Evolutionary conservation across 2,888 invertebrate species (phyloP), one percentile per base, ranked within the genome.

Genomic region (Thymelicus lineola): DNA sequence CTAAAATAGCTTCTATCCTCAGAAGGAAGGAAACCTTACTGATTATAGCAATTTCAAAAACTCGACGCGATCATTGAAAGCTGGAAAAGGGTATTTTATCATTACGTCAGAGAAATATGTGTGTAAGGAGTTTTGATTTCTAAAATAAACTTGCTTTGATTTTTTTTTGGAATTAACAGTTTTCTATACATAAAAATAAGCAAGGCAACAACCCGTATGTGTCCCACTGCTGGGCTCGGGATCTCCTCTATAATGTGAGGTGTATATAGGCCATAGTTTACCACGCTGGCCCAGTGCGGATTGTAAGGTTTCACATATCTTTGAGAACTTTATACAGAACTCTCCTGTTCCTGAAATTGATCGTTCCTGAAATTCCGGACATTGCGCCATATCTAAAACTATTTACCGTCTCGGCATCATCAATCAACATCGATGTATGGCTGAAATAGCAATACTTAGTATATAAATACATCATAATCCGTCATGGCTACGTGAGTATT

Each of bases 391-490:
- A 59, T 50, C 46, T 48, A 66, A 46, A 69, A 70, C 63, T 69
- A 69, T 69, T 69, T 59, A 70, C 46, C 57, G 55, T 48, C 53
- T 15, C 60, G 61, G 72, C 74, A 78, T 78, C 85, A 86, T 86
- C 86, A 83, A 86, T 86, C 86, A 86, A 80, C 77, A 81, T 86
- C 82, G 80, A 83, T 78, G 77, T 69, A 72, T 73, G 77, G 64
- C 48, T 20, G 50, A 38, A 70, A 64, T 77, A 77, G 75, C 75
- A 76, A 79, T 80, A 75, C 76, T 78, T 79, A 80, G 77, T 78
- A 74, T 78, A 79, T 79, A 82, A 80, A 86, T 86, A 82, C 82
- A 80, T 87, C 86, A 85, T 87, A 85, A 88, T 87, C 86, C 80
- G 84, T 88, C 87, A 86, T 76, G 53, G 66, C 76, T 79, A 79